phyloP scores from a whole-genome alignment of 2,888 invertebrate species.

The Cecidostiba fungosa region DNA sequence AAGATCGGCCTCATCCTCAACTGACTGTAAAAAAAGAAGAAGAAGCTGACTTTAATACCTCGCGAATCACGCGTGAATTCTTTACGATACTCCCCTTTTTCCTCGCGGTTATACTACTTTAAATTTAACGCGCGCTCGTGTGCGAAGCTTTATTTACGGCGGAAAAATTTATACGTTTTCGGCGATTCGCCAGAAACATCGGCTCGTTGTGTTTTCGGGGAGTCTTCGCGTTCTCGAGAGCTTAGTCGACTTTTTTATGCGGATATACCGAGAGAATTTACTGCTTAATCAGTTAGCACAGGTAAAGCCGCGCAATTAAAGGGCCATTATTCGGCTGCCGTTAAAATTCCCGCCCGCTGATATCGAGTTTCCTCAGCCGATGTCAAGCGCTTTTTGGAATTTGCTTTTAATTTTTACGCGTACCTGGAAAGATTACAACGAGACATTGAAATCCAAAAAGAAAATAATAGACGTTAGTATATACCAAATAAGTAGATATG shows the following conservation, averaged over 20 bases:
- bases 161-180: constrained; percentile 46
- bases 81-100: background rate
- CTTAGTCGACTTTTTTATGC: constrained; percentile 19
- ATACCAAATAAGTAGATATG: background rate
- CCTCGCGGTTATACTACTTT: constrained; percentile 16
- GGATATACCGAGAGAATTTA: constrained; percentile 72
- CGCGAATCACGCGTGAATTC: constrained; percentile 27
- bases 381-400: background rate
- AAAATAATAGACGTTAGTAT: too few species aligned
- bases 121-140: constrained; percentile 47
- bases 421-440: background rate
- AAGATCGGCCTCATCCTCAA: background rate
- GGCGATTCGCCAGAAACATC: constrained; percentile 1
- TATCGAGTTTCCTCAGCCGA: constrained; percentile 42
- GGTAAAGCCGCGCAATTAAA: too few species aligned
- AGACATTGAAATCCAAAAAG: too few species aligned
- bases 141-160: constrained; percentile 50
- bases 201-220: constrained; percentile 32
- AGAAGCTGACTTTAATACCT: constrained; percentile 22
- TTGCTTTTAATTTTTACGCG: background rate
- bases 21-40: background rate
- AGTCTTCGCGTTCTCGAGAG: background rate
- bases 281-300: constrained; percentile 75
- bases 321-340: constrained; percentile 72
- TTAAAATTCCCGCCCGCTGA: constrained; percentile 70